Conservation (phyloP, 1,140 invertebrate genomes). For the Parapsyche elsis region DNA sequence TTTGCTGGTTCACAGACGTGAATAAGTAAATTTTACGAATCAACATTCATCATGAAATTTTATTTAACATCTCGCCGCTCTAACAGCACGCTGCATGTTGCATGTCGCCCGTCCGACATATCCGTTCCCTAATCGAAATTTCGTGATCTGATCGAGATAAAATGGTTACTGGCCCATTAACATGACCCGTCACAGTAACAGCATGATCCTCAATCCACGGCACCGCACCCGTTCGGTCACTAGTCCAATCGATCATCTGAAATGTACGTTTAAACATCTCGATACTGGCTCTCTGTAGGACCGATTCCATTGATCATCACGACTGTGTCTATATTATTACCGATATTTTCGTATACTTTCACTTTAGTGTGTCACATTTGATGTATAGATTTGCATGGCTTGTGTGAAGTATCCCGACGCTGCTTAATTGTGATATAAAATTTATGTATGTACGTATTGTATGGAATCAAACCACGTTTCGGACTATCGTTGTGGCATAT, state of each 20-base stretch:
- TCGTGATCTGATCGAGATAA: neutral
- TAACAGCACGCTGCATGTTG: constrained; percentile 46
- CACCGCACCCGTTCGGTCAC: too few species aligned
- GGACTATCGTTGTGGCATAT: too few species aligned
- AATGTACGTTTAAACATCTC: neutral
- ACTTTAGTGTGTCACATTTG: constrained; percentile 11
- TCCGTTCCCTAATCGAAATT: neutral
- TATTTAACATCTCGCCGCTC: constrained; percentile 12
- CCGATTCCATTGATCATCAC: too few species aligned
- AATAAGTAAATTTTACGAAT: neutral
- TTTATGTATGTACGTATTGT: constrained; percentile 18
- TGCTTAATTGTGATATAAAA: constrained; percentile 32
- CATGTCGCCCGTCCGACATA: constrained; percentile 11
- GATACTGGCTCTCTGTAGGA: neutral
- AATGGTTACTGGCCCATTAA: neutral
- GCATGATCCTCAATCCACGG: constrained; percentile 6
- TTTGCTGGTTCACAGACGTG: neutral
- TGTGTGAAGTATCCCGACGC: constrained; percentile 25
- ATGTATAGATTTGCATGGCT: constrained; percentile 43
- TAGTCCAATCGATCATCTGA: neutral
- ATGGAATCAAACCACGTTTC: neutral
- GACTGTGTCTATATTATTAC: too few species aligned
- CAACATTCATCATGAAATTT: constrained; percentile 9
- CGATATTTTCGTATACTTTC: neutral
- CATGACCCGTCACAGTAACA: neutral